These are phyloP conservation scores for Myotis planiceps DNA, from an alignment of 2,797 vertebrate species.

Conservation along the genomic window DNA sequence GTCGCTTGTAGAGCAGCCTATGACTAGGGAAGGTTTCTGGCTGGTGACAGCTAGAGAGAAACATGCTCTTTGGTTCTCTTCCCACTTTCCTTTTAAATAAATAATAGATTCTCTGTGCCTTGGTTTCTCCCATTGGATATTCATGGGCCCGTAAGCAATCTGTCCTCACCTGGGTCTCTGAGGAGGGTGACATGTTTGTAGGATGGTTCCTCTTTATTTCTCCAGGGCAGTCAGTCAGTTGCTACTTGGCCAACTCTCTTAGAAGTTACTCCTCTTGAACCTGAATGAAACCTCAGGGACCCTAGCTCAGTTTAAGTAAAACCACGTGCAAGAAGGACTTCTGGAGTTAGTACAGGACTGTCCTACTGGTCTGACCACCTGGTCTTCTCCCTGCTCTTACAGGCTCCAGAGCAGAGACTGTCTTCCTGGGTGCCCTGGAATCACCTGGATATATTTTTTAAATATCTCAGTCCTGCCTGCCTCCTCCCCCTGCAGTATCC, in stretches of 20 bases:
- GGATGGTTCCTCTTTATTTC: neutral
- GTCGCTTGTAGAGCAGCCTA: neutral
- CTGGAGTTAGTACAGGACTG: neutral
- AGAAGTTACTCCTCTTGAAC: neutral
- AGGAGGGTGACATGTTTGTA: neutral
- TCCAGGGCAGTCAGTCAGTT: neutral
- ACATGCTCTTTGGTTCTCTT: neutral
- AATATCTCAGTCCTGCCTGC: neutral
- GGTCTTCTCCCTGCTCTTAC: neutral
- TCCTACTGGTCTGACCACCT: neutral
- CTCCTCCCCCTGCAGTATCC: neutral
- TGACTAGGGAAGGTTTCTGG: neutral
- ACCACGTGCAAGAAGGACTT: neutral
- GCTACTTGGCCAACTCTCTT: neutral
- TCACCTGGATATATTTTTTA: neutral
- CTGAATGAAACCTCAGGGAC: neutral
- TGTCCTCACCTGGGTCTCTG: neutral
- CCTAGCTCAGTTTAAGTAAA: neutral
- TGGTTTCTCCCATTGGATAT: neutral
- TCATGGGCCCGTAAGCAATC: neutral
- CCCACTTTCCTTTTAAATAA: neutral
- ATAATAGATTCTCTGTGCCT: neutral
- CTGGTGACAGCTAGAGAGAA: neutral
- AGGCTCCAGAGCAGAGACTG: neutral
- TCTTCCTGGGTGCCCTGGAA: neutral